These are phyloP conservation scores for Magallana nippona DNA, from an alignment of 2,888 invertebrate species.

Conservation along the genomic window DNA sequence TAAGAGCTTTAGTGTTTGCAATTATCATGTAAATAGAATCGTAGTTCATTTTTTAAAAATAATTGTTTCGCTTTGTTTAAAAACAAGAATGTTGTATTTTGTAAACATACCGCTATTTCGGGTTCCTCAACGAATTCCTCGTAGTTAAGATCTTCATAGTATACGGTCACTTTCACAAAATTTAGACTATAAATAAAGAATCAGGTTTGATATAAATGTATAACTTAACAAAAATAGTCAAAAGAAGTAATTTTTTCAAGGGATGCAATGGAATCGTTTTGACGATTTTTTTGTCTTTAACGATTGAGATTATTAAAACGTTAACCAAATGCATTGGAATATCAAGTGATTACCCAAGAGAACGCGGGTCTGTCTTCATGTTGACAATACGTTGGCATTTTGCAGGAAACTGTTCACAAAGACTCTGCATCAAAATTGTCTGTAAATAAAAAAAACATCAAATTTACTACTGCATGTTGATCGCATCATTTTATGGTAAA, in stretches of 20 bases:
- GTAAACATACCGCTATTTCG: conserved; percentile 44
- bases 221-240: too few species aligned
- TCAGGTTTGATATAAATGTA: too few species aligned
- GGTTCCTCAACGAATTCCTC: conserved; percentile 39
- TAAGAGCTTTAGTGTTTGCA: too few species aligned
- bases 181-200: conserved; percentile 41
- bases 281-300: too few species aligned
- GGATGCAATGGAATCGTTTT: too few species aligned
- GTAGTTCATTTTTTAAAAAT: too few species aligned
- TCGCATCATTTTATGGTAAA: too few species aligned
- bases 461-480: neutral
- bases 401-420: conserved; percentile 36
- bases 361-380: neutral
- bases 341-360: neutral
- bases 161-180: conserved; percentile 45
- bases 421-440: conserved; percentile 30
- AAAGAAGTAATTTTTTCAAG: too few species aligned
- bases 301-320: too few species aligned
- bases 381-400: conserved; percentile 12
- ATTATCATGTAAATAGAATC: too few species aligned
- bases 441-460: neutral
- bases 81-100: too few species aligned
- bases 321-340: neutral
- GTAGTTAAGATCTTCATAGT: conserved; percentile 49
- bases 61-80: too few species aligned